Base-by-base conservation (phyloP, 2,113 vertebrate genomes). In the Bucco capensis region DNA sequence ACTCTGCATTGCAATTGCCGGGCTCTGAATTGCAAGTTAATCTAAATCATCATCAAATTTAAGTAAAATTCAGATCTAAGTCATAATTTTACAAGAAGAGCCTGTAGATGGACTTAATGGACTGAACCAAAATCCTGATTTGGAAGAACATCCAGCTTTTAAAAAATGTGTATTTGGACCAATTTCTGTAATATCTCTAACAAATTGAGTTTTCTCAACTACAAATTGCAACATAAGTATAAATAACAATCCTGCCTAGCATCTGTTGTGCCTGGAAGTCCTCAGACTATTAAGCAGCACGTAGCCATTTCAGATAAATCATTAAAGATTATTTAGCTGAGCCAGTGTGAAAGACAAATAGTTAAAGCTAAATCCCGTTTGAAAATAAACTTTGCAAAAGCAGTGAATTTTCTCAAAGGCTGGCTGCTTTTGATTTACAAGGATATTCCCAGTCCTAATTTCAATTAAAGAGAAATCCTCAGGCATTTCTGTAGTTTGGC, bases 391-490 rank as follows among this genome's bases (percentile, higher is more conserved):
- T 86, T 89, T 82, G 33, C 13, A 40, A 94, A 89, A 81, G 66
- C 80, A 84, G 82, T 82, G 87, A 79, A 75, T 93, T 92, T 93
- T 95, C 78, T 93, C 74, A 83, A 56, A 73, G 30, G 54, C 85
- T 75, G 65, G 28, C 72, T 79, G 71, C 61, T 50, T 46, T 60
- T 89, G 75, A 94, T 74, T 83, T 89, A 79, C 15, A 56, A 88
- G 67, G 94, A 87, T 67, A 64, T 83, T 70, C 57, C 50, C 67
- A 85, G 67, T 49, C 64, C 86, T 95, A 92, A 94, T 94, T 96
- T 96, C 92, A 96, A 93, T 96, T 96, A 96, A 94, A 83, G 80
- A 94, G 92, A 96, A 94, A 90, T 95, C 92, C 91, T 96, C 60
- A 54, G 84, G 93, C 89, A 42, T 92, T 96, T 94, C 84, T 94